Conservation (phyloP, 1,140 invertebrate genomes). For the Pseudomyrmex pallidus region DNA sequence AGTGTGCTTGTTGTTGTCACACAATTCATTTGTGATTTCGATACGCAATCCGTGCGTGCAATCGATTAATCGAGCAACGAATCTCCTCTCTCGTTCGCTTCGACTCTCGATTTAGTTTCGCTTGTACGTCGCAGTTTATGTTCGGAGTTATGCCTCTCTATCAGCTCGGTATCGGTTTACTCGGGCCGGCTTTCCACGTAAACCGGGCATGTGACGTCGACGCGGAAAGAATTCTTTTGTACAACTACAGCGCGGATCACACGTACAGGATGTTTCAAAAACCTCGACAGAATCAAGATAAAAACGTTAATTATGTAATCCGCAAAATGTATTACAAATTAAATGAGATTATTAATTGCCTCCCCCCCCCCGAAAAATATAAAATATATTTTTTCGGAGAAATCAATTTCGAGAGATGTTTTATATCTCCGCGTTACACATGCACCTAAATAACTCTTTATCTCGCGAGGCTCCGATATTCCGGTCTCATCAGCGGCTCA, state of each 20-base stretch:
- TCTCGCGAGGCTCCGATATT: conserved; percentile 23
- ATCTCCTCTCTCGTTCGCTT: conserved; percentile 12
- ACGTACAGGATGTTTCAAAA: conserved; percentile 33
- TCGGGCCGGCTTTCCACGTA: conserved; percentile 49
- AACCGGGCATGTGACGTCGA: conserved; percentile 38
- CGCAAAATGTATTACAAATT: neutral
- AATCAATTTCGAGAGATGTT: conserved; percentile 20
- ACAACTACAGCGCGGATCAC: conserved; percentile 25
- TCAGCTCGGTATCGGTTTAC: conserved; percentile 55
- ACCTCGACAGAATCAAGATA: neutral
- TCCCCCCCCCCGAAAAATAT: neutral
- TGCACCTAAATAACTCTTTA: conserved; percentile 47
- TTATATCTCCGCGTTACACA: conserved; percentile 5
- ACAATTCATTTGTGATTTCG: conserved; percentile 38
- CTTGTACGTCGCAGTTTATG: conserved; percentile 41
- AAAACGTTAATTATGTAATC: neutral
- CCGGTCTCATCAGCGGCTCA: conserved; percentile 48
- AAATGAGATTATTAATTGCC: neutral
- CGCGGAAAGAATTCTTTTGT: conserved; percentile 32
- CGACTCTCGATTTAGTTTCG: conserved; percentile 50
- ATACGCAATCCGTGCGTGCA: neutral
- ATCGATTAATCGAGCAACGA: conserved; percentile 15
- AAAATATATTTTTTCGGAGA: neutral
- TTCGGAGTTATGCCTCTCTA: conserved; percentile 49
- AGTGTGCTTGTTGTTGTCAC: conserved; percentile 19